phyloP scores from a whole-genome alignment of 2,888 invertebrate genomes.

The Xanthostigma xanthostigma region DNA sequence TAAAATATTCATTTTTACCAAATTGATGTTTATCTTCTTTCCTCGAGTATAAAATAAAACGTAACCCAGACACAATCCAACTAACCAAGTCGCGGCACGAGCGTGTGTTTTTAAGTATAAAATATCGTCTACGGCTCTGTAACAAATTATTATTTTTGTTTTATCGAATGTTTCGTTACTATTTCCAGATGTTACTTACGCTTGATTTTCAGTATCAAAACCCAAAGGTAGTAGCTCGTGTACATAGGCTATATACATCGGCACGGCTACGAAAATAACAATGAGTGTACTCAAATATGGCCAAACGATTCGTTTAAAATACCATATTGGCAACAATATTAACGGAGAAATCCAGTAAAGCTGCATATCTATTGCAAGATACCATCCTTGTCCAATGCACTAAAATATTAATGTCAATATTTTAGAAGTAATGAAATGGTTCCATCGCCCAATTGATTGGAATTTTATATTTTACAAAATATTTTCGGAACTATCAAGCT shows the following conservation, averaged over 20 bases:
- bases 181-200: constrained; percentile 7
- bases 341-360: constrained; percentile 23
- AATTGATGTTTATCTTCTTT: constrained; percentile 1
- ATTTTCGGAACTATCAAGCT: too few species aligned
- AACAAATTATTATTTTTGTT: background rate
- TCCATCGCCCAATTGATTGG: too few species aligned
- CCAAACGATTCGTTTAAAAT: constrained; percentile 14
- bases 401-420: constrained; percentile 1
- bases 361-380: constrained; percentile 27
- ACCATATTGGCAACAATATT: constrained; percentile 21
- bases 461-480: too few species aligned
- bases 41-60: constrained; percentile 2
- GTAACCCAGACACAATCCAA: constrained; percentile 13
- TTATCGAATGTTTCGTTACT: background rate
- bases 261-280: constrained; percentile 16
- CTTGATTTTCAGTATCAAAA: constrained; percentile 9
- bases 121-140: background rate
- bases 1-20: background rate
- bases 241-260: constrained; percentile 17
- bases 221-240: constrained; percentile 14
- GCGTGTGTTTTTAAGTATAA: constrained; percentile 10
- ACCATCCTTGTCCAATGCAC: constrained; percentile 24
- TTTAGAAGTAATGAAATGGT: too few species aligned
- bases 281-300: constrained; percentile 14
- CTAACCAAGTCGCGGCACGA: constrained; percentile 12